phyloP scores from a whole-genome alignment of 2,113 vertebrate genomes.

The Rhea americana region DNA sequence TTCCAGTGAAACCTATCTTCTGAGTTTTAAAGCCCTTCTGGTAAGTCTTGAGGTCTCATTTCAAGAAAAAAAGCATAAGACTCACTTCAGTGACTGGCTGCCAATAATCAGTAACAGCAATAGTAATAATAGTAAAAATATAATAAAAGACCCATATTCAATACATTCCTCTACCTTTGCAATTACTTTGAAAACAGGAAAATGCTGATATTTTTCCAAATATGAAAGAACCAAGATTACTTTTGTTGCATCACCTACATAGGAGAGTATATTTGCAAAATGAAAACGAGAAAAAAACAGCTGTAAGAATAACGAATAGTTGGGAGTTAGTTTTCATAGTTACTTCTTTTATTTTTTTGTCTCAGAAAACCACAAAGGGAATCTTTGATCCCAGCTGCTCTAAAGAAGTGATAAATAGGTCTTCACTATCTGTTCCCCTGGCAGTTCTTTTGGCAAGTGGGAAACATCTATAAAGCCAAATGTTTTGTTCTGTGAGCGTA shows the following conservation, averaged over 20 bases:
- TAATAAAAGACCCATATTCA: not conserved
- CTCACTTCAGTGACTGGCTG: not conserved
- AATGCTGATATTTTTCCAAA: not conserved
- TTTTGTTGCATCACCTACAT: not conserved
- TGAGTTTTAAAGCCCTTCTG: not conserved
- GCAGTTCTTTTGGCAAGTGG: constrained; percentile 16
- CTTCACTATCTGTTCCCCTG: constrained; percentile 5
- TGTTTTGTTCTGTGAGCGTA: not conserved
- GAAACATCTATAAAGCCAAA: constrained; percentile 18
- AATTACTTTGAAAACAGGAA: constrained; percentile 11
- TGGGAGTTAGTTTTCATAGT: constrained; percentile 12
- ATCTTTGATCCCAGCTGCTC: constrained; percentile 28
- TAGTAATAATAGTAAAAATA: not conserved
- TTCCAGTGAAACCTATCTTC: not conserved
- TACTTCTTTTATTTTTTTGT: constrained; percentile 13
- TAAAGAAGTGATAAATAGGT: constrained; percentile 53
- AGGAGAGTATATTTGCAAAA: not conserved
- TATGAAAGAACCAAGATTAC: not conserved
- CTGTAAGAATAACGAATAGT: constrained; percentile 22
- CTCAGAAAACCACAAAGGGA: constrained; percentile 50
- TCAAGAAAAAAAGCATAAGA: not conserved
- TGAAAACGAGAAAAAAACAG: constrained; percentile 34
- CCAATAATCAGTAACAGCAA: not conserved
- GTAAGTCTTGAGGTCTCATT: not conserved
- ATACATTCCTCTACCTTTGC: not conserved